Percentiles rank a stretch among this genome's conserved stretches.
phyloP scores from a whole-genome alignment of 92 coral and sea anemone genomes.

The Porites cylindrica region DNA sequence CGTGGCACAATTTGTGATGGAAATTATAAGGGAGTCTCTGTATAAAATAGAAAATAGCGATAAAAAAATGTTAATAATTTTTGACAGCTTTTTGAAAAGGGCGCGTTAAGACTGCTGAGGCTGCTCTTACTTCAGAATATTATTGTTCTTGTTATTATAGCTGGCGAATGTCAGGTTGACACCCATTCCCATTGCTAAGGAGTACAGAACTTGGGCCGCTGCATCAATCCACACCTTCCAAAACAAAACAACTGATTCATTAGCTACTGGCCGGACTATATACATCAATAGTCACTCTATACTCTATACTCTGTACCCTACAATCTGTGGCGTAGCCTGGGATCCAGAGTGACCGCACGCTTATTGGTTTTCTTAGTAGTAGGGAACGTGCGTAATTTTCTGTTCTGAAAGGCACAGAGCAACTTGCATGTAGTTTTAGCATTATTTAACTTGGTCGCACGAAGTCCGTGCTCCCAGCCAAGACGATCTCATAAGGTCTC shows the following conservation, averaged over 20 bases:
- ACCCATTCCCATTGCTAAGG: slow-evolving; percentile 88
- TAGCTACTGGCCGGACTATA: not conserved
- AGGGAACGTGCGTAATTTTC: no score
- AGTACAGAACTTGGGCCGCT: slow-evolving; percentile 89
- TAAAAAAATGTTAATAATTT: not conserved
- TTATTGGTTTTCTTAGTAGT: no score
- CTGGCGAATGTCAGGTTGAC: slow-evolving; percentile 88
- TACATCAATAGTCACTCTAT: not conserved
- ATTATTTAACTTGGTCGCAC: no score
- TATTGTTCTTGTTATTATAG: slow-evolving; percentile 83
- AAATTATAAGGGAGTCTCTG: slow-evolving; percentile 84
- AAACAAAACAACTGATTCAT: not conserved
- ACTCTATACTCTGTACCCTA: no score
- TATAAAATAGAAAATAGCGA: not conserved
- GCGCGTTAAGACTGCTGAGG: no score
- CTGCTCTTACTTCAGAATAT: slow-evolving; percentile 64
- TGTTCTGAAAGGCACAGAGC: no score
- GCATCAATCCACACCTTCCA: slow-evolving; percentile 92
- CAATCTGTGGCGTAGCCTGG: no score
- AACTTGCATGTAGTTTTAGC: no score
- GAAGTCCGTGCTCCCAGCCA: no score
- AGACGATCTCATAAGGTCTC: no score
- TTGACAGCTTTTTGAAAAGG: no score
- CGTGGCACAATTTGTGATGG: slow-evolving; percentile 79
- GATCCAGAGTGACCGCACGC: no score